phyloP scores from a whole-genome alignment of 1,140 invertebrate species.

The Ephestia elutella region DNA sequence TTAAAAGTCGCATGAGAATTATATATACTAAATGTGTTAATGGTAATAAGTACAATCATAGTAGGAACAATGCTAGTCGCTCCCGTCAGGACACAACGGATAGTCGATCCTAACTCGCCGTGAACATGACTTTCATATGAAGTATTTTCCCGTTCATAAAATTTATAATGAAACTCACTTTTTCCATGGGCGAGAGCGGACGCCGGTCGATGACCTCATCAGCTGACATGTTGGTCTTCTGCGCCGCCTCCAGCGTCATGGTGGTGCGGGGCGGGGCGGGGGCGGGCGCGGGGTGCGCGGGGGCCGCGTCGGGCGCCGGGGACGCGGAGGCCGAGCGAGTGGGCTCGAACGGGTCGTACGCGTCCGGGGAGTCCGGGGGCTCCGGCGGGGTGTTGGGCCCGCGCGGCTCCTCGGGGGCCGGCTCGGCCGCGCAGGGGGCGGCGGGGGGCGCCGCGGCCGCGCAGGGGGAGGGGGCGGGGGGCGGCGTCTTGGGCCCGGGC shows the following conservation, averaged over 20 bases:
- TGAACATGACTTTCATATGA: too few relatives aligned
- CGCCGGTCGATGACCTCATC: constrained; percentile 63
- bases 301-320: constrained; percentile 73
- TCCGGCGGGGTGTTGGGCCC: constrained; percentile 77
- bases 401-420: constrained; percentile 75
- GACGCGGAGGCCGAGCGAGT: constrained; percentile 85
- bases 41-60: too few relatives aligned
- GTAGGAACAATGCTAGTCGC: too few relatives aligned
- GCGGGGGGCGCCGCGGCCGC: constrained; percentile 54
- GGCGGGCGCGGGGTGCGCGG: constrained; percentile 71
- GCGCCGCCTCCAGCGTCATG: constrained; percentile 64
- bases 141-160: too few relatives aligned
- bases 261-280: constrained; percentile 46
- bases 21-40: too few relatives aligned
- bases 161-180: constrained; percentile 31
- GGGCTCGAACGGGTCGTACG: constrained; percentile 91
- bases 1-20: too few relatives aligned
- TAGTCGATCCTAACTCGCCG: too few relatives aligned
- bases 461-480: constrained; percentile 59
- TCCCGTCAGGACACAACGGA: too few relatives aligned
- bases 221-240: constrained; percentile 70
- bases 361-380: constrained; percentile 81
- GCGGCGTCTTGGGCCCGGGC: constrained; percentile 66
- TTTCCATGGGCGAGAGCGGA: constrained; percentile 63
- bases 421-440: constrained; percentile 72